Percentiles rank a stretch among this genome's conserved stretches.
These are phyloP conservation scores for Heterodera filipjevi DNA, from an alignment of 2,888 invertebrate species.

Conservation along the genomic window DNA sequence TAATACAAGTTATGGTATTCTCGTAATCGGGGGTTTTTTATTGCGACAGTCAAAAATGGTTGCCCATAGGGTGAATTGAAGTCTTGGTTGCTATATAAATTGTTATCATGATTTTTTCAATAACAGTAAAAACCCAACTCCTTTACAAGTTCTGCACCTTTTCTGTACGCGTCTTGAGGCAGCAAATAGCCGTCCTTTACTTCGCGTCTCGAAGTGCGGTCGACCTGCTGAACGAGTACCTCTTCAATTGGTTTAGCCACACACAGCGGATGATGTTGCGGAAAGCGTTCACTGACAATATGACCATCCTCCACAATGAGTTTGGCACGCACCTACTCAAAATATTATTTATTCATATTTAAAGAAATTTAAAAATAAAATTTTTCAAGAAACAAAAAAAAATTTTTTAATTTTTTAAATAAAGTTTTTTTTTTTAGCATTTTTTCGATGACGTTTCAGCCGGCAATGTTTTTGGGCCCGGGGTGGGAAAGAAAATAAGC, in stretches of 20 bases:
- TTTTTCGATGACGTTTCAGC: no score
- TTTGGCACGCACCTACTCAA: constrained; percentile 40
- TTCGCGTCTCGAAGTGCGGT: constrained; percentile 42
- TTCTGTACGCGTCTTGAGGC: constrained; percentile 46
- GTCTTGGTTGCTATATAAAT: no score
- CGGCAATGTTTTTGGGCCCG: no score
- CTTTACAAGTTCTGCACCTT: constrained; percentile 23
- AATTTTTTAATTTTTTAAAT: no score
- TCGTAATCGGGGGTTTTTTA: no score
- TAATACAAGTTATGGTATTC: no score
- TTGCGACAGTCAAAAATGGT: no score
- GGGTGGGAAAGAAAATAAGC: no score
- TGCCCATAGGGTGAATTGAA: not conserved
- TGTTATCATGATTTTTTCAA: no score
- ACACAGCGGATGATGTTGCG: constrained; percentile 42
- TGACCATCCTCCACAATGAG: constrained; percentile 39
- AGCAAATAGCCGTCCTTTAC: constrained; percentile 43
- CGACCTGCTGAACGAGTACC: constrained; percentile 41
- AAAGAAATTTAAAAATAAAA: not conserved
- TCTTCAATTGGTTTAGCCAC: constrained; percentile 35
- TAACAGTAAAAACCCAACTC: not conserved
- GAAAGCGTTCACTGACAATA: constrained; percentile 37
- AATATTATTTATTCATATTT: no score
- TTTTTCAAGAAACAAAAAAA: no score
- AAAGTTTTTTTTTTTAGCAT: no score